A percentile compares a stretch with the other conserved stretches of the same genome.
Evolutionary conservation across 2,113 vertebrate species (phyloP).

Genomic region (Diglossa brunneiventris): DNA sequence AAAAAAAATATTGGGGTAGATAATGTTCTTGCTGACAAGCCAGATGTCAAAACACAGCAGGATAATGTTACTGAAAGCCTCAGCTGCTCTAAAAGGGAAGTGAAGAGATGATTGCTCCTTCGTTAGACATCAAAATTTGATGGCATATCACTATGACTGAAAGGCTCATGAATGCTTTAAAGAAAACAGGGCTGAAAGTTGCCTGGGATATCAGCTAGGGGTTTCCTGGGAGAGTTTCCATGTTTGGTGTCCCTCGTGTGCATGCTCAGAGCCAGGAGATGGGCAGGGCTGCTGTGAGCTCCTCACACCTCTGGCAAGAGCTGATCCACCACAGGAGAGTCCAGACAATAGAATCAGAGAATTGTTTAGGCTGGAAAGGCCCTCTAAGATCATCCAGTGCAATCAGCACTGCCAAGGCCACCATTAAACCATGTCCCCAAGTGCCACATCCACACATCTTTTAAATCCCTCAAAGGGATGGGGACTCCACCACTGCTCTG

Average conservation of each 20-base stretch:
- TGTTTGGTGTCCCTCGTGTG: neutral
- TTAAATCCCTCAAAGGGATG: neutral
- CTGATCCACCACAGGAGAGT: neutral
- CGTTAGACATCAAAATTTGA: constrained; percentile 32
- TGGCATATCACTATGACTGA: neutral
- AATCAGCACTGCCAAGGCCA: neutral
- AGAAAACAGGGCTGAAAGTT: neutral
- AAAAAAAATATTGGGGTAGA: constrained; percentile 36
- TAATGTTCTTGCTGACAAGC: constrained; percentile 34
- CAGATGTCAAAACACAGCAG: constrained; percentile 61
- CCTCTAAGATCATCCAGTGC: neutral
- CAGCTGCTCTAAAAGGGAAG: constrained; percentile 23
- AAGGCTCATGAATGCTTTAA: neutral
- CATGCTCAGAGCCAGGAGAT: neutral
- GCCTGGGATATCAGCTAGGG: neutral
- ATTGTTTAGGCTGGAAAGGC: neutral
- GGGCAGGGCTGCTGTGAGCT: neutral
- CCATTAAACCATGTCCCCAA: neutral
- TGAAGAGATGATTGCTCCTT: constrained; percentile 12
- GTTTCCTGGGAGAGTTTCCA: neutral
- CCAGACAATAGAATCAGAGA: neutral
- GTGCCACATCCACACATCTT: neutral
- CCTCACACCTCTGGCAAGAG: neutral
- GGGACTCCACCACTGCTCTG: neutral
- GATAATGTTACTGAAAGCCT: constrained; percentile 47